These are phyloP conservation scores for Dunckerocampus dactyliophorus DNA, from an alignment of 2,113 vertebrate species.

Conservation along the genomic window DNA sequence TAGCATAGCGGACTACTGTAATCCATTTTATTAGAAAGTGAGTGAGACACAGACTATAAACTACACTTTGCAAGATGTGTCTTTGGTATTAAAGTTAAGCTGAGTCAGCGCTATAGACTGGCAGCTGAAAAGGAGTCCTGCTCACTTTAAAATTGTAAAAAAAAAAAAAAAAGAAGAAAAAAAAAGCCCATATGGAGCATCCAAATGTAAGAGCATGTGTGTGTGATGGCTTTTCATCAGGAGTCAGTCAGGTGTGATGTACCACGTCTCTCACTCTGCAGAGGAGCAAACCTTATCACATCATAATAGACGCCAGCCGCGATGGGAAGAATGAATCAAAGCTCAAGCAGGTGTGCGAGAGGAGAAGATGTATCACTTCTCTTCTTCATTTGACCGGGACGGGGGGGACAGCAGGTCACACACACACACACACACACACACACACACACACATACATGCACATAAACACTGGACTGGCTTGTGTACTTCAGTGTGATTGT, in stretches of 20 bases:
- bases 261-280: constrained; percentile 42
- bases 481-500: constrained; percentile 7
- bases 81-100: constrained; percentile 47
- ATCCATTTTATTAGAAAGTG: constrained; percentile 50
- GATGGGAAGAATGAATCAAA: constrained; percentile 66
- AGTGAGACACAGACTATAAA: constrained; percentile 16
- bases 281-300: constrained; percentile 59
- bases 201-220: neutral
- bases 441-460: neutral
- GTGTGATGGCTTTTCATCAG: constrained; percentile 59
- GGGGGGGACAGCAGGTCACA: constrained; percentile 40
- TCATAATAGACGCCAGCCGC: constrained; percentile 56
- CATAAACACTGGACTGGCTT: neutral
- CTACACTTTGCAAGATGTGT: constrained; percentile 34
- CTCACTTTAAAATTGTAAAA: constrained; percentile 28
- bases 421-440: neutral
- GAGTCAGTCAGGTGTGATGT: constrained; percentile 60
- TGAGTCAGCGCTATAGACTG: constrained; percentile 54
- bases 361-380: constrained; percentile 45
- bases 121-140: constrained; percentile 32
- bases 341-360: constrained; percentile 41
- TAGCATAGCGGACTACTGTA: constrained; percentile 48
- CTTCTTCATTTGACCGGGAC: constrained; percentile 37
- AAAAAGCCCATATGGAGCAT: neutral
- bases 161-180: too few relatives aligned